phyloP scores from a whole-genome alignment of 2,888 invertebrate genomes.

The Microplitis manilae region DNA sequence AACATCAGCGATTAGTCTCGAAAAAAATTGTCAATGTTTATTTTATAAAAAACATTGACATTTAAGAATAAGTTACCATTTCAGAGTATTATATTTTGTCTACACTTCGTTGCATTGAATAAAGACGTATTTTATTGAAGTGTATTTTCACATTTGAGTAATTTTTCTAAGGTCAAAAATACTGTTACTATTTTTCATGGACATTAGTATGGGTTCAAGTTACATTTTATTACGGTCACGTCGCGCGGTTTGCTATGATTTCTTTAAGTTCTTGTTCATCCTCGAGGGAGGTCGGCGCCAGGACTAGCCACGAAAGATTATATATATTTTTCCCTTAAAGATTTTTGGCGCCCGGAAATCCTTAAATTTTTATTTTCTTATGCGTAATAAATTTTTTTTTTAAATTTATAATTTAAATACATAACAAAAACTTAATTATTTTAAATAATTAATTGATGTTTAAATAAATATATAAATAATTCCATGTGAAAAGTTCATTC shows the following conservation, averaged over 20 bases:
- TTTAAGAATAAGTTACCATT: too few species aligned
- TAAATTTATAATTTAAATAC: too few species aligned
- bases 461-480: too few species aligned
- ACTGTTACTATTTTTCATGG: slow-evolving; percentile 10
- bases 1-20: background rate
- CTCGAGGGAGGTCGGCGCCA: slow-evolving; percentile 54
- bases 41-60: background rate
- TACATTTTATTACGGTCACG: slow-evolving; percentile 53
- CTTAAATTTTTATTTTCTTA: background rate
- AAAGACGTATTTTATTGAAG: background rate
- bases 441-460: too few species aligned
- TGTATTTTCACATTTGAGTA: background rate
- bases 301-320: background rate
- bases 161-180: slow-evolving; percentile 2
- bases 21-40: slow-evolving; percentile 1
- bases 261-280: slow-evolving; percentile 19
- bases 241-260: slow-evolving; percentile 41
- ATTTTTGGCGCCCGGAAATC: slow-evolving; percentile 25
- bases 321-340: slow-evolving; percentile 25
- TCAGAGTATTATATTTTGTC: too few species aligned
- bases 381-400: background rate
- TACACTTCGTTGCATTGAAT: background rate
- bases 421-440: too few species aligned
- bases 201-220: slow-evolving; percentile 44
- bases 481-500: too few species aligned